Conservation (phyloP, 2,888 invertebrate species). For the Diaprepes abbreviatus region DNA sequence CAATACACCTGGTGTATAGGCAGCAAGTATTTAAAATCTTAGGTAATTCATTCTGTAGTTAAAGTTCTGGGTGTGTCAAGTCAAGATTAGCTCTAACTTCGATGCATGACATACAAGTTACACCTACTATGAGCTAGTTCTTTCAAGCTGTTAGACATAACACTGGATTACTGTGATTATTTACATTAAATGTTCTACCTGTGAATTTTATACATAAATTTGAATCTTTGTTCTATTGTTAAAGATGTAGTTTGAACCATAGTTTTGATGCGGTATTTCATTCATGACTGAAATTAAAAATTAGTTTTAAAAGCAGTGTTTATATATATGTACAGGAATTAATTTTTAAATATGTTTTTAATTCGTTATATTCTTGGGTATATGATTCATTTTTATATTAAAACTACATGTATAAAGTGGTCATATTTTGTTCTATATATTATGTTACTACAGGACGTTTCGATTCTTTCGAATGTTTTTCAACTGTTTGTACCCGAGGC, state of each 20-base stretch:
- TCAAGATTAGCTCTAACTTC: conserved; percentile 54
- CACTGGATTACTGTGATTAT: conserved; percentile 52
- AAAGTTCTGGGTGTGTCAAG: conserved; percentile 39
- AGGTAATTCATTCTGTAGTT: conserved; percentile 26
- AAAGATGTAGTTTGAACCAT: conserved; percentile 1
- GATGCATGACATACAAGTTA: conserved; percentile 59
- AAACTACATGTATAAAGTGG: no score
- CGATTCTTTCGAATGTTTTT: no score
- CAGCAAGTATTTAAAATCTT: conserved; percentile 36
- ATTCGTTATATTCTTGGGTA: no score
- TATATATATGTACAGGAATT: no score
- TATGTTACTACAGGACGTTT: no score
- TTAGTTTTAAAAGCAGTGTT: no score
- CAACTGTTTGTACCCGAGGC: no score
- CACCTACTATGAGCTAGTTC: conserved; percentile 58
- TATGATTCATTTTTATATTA: no score
- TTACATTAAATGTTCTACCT: conserved; percentile 49
- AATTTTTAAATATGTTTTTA: no score
- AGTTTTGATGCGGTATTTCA: neutral
- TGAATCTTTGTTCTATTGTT: conserved; percentile 30
- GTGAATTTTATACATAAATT: conserved; percentile 39
- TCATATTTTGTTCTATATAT: no score
- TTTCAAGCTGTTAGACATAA: conserved; percentile 57
- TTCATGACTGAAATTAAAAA: conserved; percentile 2
- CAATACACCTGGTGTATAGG: conserved; percentile 40